Base-by-base conservation (phyloP, 1,140 invertebrate species). In the Tetraneura akinire region DNA sequence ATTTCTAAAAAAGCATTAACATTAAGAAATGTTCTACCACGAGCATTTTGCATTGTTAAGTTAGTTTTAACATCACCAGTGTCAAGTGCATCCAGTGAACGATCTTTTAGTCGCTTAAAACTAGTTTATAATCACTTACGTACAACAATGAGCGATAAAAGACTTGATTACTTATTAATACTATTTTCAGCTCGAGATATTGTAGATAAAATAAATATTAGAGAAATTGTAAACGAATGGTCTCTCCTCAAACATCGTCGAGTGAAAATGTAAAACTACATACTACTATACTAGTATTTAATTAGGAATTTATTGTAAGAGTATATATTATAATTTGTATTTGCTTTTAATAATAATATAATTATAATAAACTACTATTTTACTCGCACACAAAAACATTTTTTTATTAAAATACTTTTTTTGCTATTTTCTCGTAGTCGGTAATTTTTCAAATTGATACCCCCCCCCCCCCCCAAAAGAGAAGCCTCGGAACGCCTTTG, bases 181-280 rank as follows among this genome's bases (percentile, higher is more conserved):
- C n/a, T n/a, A n/a, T n/a, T n/a, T n/a, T n/a, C n/a, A n/a, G n/a
- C n/a, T 42, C 10, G 64, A 68, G 64, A 68, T 68, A 68, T 68
- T 68, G 64, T 68, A 37, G 64, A 68, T 68, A 68, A 68, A 37
- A 68, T 68, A 68, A 68, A 68, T 68, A 68, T 37, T 68, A 26
- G 29, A 29, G 64, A 68, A 68, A 68, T 68, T 68, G 64, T 68
- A 45, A 68, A 68, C 29, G 64, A 68, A 68, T 68, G 64, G 64
- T 68, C 64, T 26, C 8, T 68, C 29, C 64, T 68, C 23, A 37
- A 68, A 68, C 5, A 13, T 18, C 64, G 29, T 16, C 64, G 32
- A 68, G 64, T 68, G 29, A 68, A 68, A 68, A 68, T 68, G 64
- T 68, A 68, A 68, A 29, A n/a, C 64, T 23, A 57, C 4, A 23